Evolutionary conservation across 1,140 invertebrate species (phyloP).

Genomic region (Hypothenemus hampei): DNA sequence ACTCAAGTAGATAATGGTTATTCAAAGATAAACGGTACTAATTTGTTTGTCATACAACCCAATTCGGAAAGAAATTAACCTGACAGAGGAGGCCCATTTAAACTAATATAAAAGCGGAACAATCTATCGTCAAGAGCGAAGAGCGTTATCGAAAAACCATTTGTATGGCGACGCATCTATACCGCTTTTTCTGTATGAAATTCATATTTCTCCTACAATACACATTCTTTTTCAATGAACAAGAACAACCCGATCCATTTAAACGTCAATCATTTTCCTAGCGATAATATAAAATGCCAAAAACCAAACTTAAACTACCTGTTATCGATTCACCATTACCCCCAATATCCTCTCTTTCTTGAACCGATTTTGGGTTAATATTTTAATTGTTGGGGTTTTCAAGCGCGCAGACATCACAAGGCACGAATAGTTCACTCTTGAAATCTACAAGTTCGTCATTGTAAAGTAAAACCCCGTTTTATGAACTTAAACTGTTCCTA

Average conservation of each 20-base stretch:
- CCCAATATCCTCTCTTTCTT: neutral
- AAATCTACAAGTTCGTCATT: too few species aligned
- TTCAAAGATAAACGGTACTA: neutral
- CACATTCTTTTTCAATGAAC: conserved; percentile 12
- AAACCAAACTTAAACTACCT: conserved; percentile 15
- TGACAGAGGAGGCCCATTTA: conserved; percentile 11
- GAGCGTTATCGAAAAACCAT: conserved; percentile 17
- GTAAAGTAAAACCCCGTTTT: too few species aligned
- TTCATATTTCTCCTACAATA: conserved; percentile 17
- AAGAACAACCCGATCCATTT: conserved; percentile 9
- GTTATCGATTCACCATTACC: conserved; percentile 1
- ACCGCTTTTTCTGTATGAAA: conserved; percentile 7
- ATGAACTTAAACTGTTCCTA: too few species aligned
- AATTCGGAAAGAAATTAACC: conserved; percentile 16
- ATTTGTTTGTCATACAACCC: conserved; percentile 5
- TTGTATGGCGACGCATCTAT: too few species aligned
- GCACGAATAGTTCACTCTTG: too few species aligned
- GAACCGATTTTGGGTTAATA: neutral
- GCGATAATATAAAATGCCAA: conserved; percentile 19
- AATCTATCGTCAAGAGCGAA: conserved; percentile 1
- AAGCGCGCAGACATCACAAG: neutral
- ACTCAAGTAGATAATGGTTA: neutral
- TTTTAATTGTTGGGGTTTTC: neutral
- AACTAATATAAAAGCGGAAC: conserved; percentile 11
- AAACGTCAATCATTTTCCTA: conserved; percentile 20